Evolutionary conservation across 2,797 vertebrate species (phyloP), one percentile per base, ranked within the genome.

Genomic region (Picus viridis): DNA sequence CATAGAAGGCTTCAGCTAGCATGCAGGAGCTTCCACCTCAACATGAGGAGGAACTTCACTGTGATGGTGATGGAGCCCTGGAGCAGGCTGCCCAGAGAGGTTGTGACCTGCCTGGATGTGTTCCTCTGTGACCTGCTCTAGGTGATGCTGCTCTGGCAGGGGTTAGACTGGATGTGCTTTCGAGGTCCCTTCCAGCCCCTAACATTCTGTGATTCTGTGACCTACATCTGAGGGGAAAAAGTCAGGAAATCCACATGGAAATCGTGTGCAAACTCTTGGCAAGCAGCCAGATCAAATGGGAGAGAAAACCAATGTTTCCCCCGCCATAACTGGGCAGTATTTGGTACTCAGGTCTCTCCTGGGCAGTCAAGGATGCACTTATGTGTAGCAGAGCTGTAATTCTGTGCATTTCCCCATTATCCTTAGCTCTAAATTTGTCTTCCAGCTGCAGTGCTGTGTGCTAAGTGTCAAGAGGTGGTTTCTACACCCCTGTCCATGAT

Each of bases 371-470:
- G 26, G 41, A 54, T 69, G 54, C 63, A 53, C 86, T 93, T 90
- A 63, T 7, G 49, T 78, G 32, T 18, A 54, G 43, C 47, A 86
- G 68, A 80, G 43, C 87, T 96, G 81, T 94, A 90, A 77, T 88
- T 97, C 81, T 77, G 8, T 71, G 67, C 71, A 67, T 94, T 96
- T 96, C 43, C 43, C 30, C 4, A 5, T 93, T 71, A 63, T 90
- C 53, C 91, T 94, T 85, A 86, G 69, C 70, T 93, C 41, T 83
- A 17, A 70, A 74, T 74, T 67, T 89, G 34, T 83, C 82, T 84
- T 58, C 57, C 36, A 78, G 90, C 24, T 68, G 22, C 29, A 85
- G 19, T 64, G 24, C 43, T 87, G 20, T 72, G 59, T 43, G 64
- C 71, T 86, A 77, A 92, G 89, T 93, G 45, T 77, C 77, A 63